Percentiles rank a stretch among this genome's conserved stretches.
Conservation (phyloP, 2,113 vertebrate genomes). For the Platanista minor region DNA sequence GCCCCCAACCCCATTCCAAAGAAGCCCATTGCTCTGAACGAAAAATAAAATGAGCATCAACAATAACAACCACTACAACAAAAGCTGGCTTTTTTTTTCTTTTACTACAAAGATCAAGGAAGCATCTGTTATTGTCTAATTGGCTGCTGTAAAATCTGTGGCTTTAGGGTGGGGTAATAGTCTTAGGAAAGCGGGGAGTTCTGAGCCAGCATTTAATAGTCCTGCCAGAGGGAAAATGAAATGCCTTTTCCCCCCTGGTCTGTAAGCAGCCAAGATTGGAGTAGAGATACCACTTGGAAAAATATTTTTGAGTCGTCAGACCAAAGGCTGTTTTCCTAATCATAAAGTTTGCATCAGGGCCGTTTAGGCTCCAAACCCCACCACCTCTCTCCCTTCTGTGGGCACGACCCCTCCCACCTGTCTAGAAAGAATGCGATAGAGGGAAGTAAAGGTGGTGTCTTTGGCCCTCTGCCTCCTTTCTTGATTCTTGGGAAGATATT, state of each 20-base stretch:
- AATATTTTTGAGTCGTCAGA: background rate
- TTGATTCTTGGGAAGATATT: background rate
- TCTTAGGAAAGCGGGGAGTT: background rate
- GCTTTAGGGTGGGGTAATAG: background rate
- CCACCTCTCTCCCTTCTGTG: background rate
- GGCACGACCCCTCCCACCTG: background rate
- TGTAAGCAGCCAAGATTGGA: conserved; percentile 26
- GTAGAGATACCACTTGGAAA: background rate
- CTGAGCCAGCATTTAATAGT: conserved; percentile 20
- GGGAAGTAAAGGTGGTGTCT: background rate
- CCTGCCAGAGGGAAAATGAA: conserved; percentile 23
- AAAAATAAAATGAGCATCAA: background rate
- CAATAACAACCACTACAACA: background rate
- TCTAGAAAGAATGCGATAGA: background rate
- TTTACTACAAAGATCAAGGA: background rate
- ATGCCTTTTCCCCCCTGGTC: background rate
- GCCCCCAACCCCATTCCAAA: background rate
- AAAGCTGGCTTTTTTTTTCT: background rate
- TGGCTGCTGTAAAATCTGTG: conserved; percentile 23
- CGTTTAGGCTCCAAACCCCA: background rate
- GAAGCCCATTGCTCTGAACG: background rate
- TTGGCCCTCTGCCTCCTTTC: background rate
- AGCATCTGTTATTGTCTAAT: background rate
- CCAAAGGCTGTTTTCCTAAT: background rate
- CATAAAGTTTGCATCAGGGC: background rate